Base-by-base conservation (phyloP, 2,113 vertebrate genomes). In the Hemiprocne comata region DNA sequence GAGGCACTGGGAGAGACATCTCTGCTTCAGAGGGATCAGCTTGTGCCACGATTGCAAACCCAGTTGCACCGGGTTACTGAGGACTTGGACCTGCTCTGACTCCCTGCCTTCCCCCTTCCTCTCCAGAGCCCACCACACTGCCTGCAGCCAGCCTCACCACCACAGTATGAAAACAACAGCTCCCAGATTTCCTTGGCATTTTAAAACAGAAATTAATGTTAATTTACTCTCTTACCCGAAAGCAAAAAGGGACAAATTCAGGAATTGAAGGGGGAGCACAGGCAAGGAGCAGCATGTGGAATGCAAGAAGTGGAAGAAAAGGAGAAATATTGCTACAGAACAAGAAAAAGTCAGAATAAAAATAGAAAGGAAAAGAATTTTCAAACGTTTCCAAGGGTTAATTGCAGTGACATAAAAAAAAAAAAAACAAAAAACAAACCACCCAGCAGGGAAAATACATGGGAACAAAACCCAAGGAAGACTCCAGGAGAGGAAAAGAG, bases 301-400 rank as follows among this genome's bases (percentile, higher is more conserved):
- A 14, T 42, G 40, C 42, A 66, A 83, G 31, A 92, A 61, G 44
- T 1, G 0, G 58, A 61, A 48, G 38, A 57, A 74, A 58, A 87
- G 29, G 21, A 91, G 28, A 69, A 85, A 69, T 34, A 51, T 1
- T 6, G 11, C 25, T 76, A n/a, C 2, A 86, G 51, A 86, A 73
- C 2, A 1, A 69, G 38, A 36, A 40, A 40, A 67, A 87, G 18
- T 53, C 62, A 61, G 50, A 70, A 69, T 26, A 83, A 90, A 92
- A 91, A 89, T 24, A 89, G 84, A 82, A 88, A 53, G 33, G 25
- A 58, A 89, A 87, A 71, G 60, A 9, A 82, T 54, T 92, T 94
- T 86, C 64, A 85, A 60, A 76, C 25, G 57, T 75, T 89, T 77
- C 64, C 50, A 79, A 82, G 82, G 61, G 71, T 86, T 96, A 94